Conservation (phyloP, 2,888 invertebrate genomes). For the Himalopsyche japonica region DNA sequence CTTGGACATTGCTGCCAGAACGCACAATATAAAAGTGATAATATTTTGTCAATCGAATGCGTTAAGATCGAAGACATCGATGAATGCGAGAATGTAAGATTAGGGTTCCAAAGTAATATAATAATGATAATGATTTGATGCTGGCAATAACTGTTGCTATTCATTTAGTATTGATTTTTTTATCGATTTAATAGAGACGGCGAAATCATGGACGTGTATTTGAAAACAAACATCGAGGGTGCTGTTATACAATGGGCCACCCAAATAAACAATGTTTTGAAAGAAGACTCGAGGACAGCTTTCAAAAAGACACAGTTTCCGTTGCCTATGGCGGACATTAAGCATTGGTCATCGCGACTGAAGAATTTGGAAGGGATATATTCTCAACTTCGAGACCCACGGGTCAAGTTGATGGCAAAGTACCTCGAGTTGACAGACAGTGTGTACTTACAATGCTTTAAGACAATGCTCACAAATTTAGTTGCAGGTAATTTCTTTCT, state of each 20-base stretch:
- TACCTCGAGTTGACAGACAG: slow-evolving; percentile 78
- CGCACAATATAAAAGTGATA: too few species aligned
- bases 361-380: slow-evolving; percentile 85
- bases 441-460: slow-evolving; percentile 77
- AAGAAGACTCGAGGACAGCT: slow-evolving; percentile 72
- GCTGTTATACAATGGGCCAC: slow-evolving; percentile 86
- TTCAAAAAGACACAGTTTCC: slow-evolving; percentile 73
- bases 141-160: too few species aligned
- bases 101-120: too few species aligned
- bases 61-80: too few species aligned
- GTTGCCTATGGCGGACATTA: slow-evolving; percentile 70
- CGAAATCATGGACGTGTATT: slow-evolving; percentile 65
- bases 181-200: slow-evolving; percentile 51
- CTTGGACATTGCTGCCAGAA: too few species aligned
- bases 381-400: slow-evolving; percentile 79
- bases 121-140: too few species aligned
- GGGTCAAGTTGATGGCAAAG: slow-evolving; percentile 82
- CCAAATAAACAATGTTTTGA: slow-evolving; percentile 77
- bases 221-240: slow-evolving; percentile 83
- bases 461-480: slow-evolving; percentile 76
- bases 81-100: too few species aligned
- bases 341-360: slow-evolving; percentile 79
- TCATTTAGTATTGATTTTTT: neutral
- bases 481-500: slow-evolving; percentile 65
- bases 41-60: too few species aligned